A percentile compares a stretch with the other conserved stretches of the same genome.
These are phyloP conservation scores for Pelobates cultripes DNA, from an alignment of 2,797 vertebrate genomes.

Conservation along the genomic window DNA sequence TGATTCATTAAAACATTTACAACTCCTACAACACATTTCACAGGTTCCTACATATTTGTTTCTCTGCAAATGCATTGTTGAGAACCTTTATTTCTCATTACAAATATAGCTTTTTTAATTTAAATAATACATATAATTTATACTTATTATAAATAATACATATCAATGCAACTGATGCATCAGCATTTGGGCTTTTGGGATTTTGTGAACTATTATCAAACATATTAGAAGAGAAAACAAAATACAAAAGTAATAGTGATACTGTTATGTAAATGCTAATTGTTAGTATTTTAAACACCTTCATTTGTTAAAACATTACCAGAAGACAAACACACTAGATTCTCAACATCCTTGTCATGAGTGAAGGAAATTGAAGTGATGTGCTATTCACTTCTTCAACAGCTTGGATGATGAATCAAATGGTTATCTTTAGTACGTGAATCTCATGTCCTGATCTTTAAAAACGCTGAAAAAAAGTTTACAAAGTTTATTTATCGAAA, in stretches of 20 bases:
- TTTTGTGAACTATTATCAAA: background rate
- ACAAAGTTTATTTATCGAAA: background rate
- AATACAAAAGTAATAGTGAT: constrained; percentile 20
- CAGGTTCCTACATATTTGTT: constrained; percentile 15
- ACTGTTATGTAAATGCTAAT: constrained; percentile 40
- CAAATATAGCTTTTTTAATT: background rate
- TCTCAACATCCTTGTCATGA: constrained; percentile 40
- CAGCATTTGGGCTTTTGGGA: background rate
- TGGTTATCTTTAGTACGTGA: constrained; percentile 39
- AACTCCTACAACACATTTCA: constrained; percentile 42
- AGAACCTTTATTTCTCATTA: background rate
- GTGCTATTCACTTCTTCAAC: constrained; percentile 36
- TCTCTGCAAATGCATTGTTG: background rate
- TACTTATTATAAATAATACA: background rate
- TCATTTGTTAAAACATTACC: constrained; percentile 53
- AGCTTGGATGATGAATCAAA: constrained; percentile 36
- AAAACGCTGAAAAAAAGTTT: constrained; percentile 15
- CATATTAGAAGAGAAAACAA: constrained; percentile 2
- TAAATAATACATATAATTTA: background rate
- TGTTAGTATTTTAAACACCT: constrained; percentile 43
- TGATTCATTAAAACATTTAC: constrained; percentile 45
- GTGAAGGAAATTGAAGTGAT: constrained; percentile 36
- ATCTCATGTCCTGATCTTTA: constrained; percentile 31
- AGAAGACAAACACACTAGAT: constrained; percentile 45
- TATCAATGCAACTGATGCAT: background rate